A percentile compares a stretch with the other conserved stretches of the same genome.
Evolutionary conservation across 2,797 vertebrate genomes (phyloP).

Genomic region (Eulemur coronatus): DNA sequence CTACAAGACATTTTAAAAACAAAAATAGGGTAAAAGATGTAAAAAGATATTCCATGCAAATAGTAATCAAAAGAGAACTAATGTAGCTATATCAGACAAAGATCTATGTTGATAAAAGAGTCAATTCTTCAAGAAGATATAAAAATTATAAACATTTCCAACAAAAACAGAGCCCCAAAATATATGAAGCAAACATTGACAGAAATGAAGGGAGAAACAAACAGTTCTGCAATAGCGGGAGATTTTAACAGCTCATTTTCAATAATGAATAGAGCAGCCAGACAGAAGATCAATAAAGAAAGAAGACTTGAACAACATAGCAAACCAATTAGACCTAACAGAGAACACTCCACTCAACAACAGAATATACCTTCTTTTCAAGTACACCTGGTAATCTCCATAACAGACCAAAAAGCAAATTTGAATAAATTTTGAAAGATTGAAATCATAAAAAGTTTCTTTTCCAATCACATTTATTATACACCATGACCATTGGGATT

Average conservation of each 20-base stretch:
- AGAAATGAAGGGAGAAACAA: no score
- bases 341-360: neutral
- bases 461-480: neutral
- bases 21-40: no score
- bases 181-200: no score
- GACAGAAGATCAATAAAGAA: neutral
- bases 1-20: no score
- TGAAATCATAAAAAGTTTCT: neutral
- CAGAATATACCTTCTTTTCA: neutral
- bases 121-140: neutral
- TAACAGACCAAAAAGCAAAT: neutral
- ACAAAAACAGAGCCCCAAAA: no score
- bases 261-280: no score
- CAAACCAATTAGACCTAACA: neutral
- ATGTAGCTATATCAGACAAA: neutral
- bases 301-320: neutral
- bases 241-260: no score
- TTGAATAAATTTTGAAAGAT: neutral
- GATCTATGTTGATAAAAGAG: neutral
- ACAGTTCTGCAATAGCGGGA: no score
- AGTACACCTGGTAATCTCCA: neutral
- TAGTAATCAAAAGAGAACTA: no score
- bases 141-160: neutral
- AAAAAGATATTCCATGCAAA: no score
- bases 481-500: no score